Conservation (phyloP, 2,113 vertebrate species). For the Heloderma charlesbogerti region DNA sequence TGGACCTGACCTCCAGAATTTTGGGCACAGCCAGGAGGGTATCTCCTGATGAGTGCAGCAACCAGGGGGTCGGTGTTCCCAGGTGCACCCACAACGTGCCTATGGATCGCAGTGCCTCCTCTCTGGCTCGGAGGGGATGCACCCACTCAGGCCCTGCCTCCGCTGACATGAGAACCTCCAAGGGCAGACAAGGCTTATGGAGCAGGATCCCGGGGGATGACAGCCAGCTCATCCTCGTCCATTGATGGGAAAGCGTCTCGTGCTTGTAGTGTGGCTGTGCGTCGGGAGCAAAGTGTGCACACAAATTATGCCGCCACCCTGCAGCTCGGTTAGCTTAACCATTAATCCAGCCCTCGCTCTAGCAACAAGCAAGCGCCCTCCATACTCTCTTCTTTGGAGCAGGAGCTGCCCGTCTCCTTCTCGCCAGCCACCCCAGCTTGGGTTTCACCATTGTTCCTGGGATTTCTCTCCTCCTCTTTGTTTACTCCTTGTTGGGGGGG, state of each 20-base stretch:
- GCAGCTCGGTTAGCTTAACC: not conserved
- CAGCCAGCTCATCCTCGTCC: not conserved
- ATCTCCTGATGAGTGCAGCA: too few relatives aligned
- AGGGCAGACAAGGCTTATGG: not conserved
- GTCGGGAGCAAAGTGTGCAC: not conserved
- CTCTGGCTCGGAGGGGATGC: not conserved
- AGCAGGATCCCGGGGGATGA: too few relatives aligned
- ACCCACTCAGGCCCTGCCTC: too few relatives aligned
- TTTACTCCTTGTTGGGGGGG: conserved; percentile 50
- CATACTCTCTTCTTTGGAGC: too few relatives aligned
- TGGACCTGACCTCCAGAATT: too few relatives aligned
- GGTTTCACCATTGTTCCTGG: not conserved
- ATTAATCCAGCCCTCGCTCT: not conserved
- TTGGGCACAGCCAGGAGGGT: too few relatives aligned
- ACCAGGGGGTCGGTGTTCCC: too few relatives aligned
- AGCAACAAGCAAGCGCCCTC: not conserved
- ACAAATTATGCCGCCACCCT: too few relatives aligned
- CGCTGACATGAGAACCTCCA: too few relatives aligned
- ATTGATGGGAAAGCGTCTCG: not conserved
- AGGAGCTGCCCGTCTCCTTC: too few relatives aligned
- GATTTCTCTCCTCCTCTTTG: conserved; percentile 30
- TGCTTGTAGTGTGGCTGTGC: not conserved
- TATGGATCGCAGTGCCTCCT: too few relatives aligned
- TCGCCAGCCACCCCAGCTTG: not conserved
- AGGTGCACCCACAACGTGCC: too few relatives aligned